Percentiles rank a stretch among this genome's conserved stretches.
phyloP scores from a whole-genome alignment of 2,888 invertebrate genomes.

The Eristalinus aeneus region DNA sequence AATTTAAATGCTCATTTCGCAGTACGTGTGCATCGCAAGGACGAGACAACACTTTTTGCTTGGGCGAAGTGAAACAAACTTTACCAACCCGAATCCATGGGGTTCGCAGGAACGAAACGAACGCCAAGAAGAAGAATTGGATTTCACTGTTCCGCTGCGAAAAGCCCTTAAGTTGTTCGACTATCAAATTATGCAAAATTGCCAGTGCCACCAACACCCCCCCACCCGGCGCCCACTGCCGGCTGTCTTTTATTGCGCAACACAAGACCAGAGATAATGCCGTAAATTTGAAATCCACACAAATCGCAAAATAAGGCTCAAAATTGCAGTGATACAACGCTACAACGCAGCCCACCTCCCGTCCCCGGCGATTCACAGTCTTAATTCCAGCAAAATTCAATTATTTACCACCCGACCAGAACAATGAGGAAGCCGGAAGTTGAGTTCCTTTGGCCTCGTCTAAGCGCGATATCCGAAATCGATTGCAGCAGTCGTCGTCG shows the following conservation, averaged over 20 bases:
- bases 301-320: slow-evolving; percentile 48
- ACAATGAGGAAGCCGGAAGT: slow-evolving; percentile 26
- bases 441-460: slow-evolving; percentile 24
- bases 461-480: slow-evolving; percentile 39
- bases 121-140: slow-evolving; percentile 3
- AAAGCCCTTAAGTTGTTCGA: slow-evolving; percentile 22
- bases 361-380: slow-evolving; percentile 40
- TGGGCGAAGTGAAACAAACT: neutral
- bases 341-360: slow-evolving; percentile 13
- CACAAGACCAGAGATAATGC: slow-evolving; percentile 41
- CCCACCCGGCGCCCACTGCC: neutral
- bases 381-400: slow-evolving; percentile 63
- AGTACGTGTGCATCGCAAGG: slow-evolving; percentile 20
- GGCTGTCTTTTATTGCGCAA: slow-evolving; percentile 7
- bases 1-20: slow-evolving; percentile 40
- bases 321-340: slow-evolving; percentile 58
- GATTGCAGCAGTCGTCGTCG: slow-evolving; percentile 31
- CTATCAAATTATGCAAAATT: slow-evolving; percentile 63
- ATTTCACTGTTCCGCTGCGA: slow-evolving; percentile 3
- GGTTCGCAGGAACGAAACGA: neutral
- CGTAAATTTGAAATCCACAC: slow-evolving; percentile 54
- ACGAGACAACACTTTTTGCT: slow-evolving; percentile 1
- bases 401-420: slow-evolving; percentile 7
- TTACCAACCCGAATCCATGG: neutral
- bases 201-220: neutral